phyloP scores from a whole-genome alignment of 2,113 vertebrate genomes.

The Dolichallabes microphthalmus region DNA sequence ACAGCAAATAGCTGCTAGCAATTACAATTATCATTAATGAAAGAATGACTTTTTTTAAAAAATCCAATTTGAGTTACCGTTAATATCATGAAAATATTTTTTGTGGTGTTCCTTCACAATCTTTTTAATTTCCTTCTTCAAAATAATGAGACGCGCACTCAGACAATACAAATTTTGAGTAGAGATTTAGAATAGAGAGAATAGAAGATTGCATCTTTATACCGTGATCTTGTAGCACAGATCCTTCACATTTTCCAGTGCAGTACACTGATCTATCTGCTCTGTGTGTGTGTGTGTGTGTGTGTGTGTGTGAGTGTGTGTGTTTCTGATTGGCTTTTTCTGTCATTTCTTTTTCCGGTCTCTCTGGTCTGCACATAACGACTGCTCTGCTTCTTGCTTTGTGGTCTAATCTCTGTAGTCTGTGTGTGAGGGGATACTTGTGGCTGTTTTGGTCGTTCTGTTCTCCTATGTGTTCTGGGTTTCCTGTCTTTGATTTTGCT shows the following conservation, averaged over 20 bases:
- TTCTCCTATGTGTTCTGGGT: constrained; percentile 20
- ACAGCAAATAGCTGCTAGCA: background rate
- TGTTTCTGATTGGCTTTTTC: constrained; percentile 2
- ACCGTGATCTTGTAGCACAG: too few relatives aligned
- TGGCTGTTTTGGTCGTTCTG: constrained; percentile 21
- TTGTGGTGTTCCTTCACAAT: too few relatives aligned
- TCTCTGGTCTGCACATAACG: constrained; percentile 6
- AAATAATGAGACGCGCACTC: too few relatives aligned
- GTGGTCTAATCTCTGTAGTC: constrained; percentile 23
- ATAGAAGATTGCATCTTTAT: too few relatives aligned
- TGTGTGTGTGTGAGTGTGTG: background rate
- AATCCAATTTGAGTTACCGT: background rate
- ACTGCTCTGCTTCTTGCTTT: constrained; percentile 19
- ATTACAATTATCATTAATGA: background rate
- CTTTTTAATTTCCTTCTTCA: too few relatives aligned
- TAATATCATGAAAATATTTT: too few relatives aligned
- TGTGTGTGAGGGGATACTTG: constrained; percentile 25
- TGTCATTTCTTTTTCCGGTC: background rate
- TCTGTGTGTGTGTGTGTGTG: background rate
- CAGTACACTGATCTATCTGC: background rate
- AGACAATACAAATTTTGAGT: too few relatives aligned
- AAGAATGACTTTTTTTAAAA: background rate
- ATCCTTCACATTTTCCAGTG: background rate
- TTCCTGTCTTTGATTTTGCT: constrained; percentile 25
- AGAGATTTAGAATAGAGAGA: too few relatives aligned